Conservation (phyloP, 1,140 invertebrate species). For the Temnothorax longispinosus region DNA sequence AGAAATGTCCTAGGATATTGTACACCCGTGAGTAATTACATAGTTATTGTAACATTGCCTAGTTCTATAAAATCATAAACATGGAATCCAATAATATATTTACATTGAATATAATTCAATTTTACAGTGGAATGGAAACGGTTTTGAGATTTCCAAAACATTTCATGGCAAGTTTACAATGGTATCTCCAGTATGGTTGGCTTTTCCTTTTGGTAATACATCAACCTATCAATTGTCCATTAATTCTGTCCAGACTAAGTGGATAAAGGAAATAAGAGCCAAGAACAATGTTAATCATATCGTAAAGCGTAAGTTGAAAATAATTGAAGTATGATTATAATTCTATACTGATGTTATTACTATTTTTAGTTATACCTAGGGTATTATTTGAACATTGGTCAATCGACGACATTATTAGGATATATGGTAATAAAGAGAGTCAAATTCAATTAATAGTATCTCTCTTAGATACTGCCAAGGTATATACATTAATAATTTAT, state of each 20-base stretch:
- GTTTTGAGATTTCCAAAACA: conserved; percentile 96
- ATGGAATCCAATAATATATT: background rate
- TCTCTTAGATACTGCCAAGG: conserved; percentile 88
- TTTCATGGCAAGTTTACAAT: conserved; percentile 96
- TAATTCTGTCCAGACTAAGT: conserved; percentile 94
- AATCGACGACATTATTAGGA: conserved; percentile 88
- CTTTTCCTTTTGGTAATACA: conserved; percentile 89
- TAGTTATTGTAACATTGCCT: background rate
- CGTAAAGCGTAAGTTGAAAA: conserved; percentile 82
- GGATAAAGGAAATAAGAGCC: conserved; percentile 90
- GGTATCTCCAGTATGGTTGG: conserved; percentile 97
- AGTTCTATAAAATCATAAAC: background rate
- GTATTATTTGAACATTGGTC: conserved; percentile 95
- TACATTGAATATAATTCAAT: conserved; percentile 57
- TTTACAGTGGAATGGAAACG: conserved; percentile 97
- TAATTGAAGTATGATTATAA: conserved; percentile 13
- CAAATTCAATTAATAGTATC: conserved; percentile 87
- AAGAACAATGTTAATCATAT: conserved; percentile 85
- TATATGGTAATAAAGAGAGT: conserved; percentile 88
- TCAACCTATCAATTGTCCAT: conserved; percentile 89
- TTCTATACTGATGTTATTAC: conserved; percentile 23
- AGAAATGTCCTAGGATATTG: conserved; percentile 94
- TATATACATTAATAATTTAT: conserved; percentile 55
- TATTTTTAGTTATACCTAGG: conserved; percentile 91
- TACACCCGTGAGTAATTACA: conserved; percentile 91